Percentiles rank a stretch among this genome's conserved stretches.
Evolutionary conservation across 53 echinoderm and acorn worm genomes (phyloP).

Genomic region (Holothuria scabra): DNA sequence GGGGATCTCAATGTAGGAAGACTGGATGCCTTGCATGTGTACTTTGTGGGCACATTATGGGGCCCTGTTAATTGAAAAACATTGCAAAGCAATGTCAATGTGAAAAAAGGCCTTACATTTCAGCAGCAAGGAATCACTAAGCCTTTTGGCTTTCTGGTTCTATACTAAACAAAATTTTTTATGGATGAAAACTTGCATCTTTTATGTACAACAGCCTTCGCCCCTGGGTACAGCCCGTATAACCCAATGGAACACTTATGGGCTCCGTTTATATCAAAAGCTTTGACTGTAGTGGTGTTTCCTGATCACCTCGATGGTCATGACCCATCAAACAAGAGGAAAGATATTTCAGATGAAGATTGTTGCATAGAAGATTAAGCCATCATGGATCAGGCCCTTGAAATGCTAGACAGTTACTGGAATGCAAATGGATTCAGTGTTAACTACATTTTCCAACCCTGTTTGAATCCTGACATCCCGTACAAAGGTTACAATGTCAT

Average conservation of each 20-base stretch:
- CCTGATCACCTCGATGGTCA: constrained; percentile 48
- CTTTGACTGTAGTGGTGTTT: constrained; percentile 46
- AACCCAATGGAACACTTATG: constrained; percentile 62
- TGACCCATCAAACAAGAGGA: not conserved
- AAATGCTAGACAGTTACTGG: not conserved
- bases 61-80: too few relatives aligned
- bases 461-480: not conserved
- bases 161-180: constrained; percentile 20
- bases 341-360: not conserved
- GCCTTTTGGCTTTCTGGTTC: too few relatives aligned
- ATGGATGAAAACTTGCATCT: constrained; percentile 50
- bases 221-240: constrained; percentile 49
- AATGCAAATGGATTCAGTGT: not conserved
- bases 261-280: constrained; percentile 52
- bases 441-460: not conserved
- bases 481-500: not conserved
- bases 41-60: too few relatives aligned
- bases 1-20: too few relatives aligned
- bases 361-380: not conserved
- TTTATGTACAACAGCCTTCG: constrained; percentile 49
- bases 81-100: too few relatives aligned
- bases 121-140: too few relatives aligned
- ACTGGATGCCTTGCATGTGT: too few relatives aligned
- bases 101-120: too few relatives aligned
- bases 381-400: not conserved